Base-by-base conservation (phyloP, 2,888 invertebrate genomes). In the Halictus quadricinctus region DNA sequence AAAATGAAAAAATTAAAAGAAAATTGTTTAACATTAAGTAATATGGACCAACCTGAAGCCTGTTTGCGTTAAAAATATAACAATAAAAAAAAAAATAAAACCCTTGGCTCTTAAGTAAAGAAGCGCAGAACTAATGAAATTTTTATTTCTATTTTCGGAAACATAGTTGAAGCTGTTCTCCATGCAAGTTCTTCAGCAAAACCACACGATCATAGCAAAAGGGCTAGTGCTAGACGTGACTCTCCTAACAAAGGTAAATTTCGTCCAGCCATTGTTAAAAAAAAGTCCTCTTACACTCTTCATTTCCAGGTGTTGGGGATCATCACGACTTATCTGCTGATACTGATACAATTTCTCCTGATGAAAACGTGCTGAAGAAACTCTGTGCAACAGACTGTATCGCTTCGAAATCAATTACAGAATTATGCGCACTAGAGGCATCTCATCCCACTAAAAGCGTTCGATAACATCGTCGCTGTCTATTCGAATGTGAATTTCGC, bases 161-260 rank as follows among this genome's bases (percentile, higher is more conserved):
- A 8, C 86, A 8, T 76, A 93, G 93, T 79, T 93, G 72, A 85
- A 93, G 76, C 64, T 91, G 13, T 93, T 93, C 73, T 93, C 92
- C 0, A 73, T 93, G n/a, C 93, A 93, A 91, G 84, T 91, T 15
- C 70, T 93, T 1, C 92, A 93, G 50, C 90, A 88, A 0, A 88
- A 91, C n/a, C 90, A 88, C 48, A 81, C 79, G 25, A 92, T 93
- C 18, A 79, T 79, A 21, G 91, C 91, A 2, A 91, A 90, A 81
- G 92, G 91, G 10, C 79, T 93, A 0, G 69, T 78, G 4, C 48
- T 93, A 15, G 91, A 93, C 36, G 91, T 91, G 3, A 86, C 90
- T 0, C 88, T 93, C 41, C 81, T 92, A 13, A 92, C 91, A 12
- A 88, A 88, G 84, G 93, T 93, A 90, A 48, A 18, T 70, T 5